Conservation (phyloP, 2,888 invertebrate genomes). For the Syrista parreyssii region DNA sequence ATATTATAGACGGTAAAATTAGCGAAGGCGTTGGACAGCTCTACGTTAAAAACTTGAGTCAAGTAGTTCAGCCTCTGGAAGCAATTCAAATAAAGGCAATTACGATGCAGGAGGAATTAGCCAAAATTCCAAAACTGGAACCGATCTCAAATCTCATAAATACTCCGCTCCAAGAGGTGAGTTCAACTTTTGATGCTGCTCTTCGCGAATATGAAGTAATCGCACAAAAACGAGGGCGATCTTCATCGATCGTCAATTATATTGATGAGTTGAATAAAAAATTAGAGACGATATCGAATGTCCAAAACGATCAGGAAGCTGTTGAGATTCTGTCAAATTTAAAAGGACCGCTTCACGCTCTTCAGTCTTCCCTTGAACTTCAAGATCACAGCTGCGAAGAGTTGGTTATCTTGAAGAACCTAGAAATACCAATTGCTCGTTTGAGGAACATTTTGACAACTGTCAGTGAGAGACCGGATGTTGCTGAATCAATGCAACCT, state of each 20-base stretch:
- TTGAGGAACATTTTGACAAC: slow-evolving; percentile 8
- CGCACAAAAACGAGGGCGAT: slow-evolving; percentile 15
- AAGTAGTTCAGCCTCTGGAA: slow-evolving; percentile 22
- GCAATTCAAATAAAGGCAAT: slow-evolving; percentile 22
- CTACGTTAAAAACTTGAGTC: slow-evolving; percentile 5
- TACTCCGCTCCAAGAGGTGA: slow-evolving; percentile 8
- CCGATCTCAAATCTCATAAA: slow-evolving; percentile 9
- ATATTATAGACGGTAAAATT: slow-evolving; percentile 12
- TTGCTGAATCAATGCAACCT: slow-evolving; percentile 7
- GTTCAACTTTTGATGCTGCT: slow-evolving; percentile 3
- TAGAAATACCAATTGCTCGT: slow-evolving; percentile 15
- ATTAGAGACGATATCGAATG: slow-evolving; percentile 8
- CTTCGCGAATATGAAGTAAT: slow-evolving; percentile 15
- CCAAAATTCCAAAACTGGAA: background rate
- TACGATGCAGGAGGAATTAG: slow-evolving; percentile 12
- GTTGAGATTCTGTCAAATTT: slow-evolving; percentile 9
- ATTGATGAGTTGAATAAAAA: slow-evolving; percentile 19
- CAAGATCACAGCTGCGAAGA: slow-evolving; percentile 18
- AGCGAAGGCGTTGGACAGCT: slow-evolving; percentile 14
- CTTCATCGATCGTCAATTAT: slow-evolving; percentile 19
- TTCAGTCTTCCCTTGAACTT: slow-evolving; percentile 15
- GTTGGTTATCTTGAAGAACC: slow-evolving; percentile 15
- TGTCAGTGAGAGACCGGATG: slow-evolving; percentile 2
- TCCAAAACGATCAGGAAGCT: slow-evolving; percentile 13
- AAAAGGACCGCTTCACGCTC: slow-evolving; percentile 18